phyloP scores from a whole-genome alignment of 2,888 invertebrate species.

The Sylvicola cinctus region DNA sequence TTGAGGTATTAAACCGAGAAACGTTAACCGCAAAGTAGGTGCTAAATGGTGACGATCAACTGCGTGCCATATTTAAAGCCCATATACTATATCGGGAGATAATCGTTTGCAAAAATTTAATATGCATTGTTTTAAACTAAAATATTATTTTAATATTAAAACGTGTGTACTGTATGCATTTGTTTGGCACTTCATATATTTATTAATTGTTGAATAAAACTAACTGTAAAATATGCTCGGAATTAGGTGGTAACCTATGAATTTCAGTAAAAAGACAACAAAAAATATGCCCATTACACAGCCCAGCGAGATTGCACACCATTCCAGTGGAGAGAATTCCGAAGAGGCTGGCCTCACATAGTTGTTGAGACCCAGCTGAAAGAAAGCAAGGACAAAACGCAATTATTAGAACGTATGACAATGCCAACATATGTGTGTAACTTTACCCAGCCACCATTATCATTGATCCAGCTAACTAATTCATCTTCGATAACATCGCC shows the following conservation, averaged over 20 bases:
- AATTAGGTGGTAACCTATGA: slow-evolving; percentile 12
- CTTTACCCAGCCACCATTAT: slow-evolving; percentile 74
- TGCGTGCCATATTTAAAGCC: no score
- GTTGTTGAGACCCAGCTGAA: slow-evolving; percentile 19
- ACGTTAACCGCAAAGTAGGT: no score
- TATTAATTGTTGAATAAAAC: no score
- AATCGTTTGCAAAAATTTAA: no score
- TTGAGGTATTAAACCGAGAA: no score
- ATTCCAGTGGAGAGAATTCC: slow-evolving; percentile 19
- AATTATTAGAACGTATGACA: neutral
- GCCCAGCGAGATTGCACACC: slow-evolving; percentile 20
- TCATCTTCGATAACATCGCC: slow-evolving; percentile 49
- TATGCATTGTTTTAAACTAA: no score
- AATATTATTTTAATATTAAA: no score
- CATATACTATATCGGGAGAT: no score
- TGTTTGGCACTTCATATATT: no score
- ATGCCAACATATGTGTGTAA: neutral
- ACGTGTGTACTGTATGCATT: no score
- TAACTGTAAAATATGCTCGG: slow-evolving; percentile 5
- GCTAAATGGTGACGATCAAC: no score
- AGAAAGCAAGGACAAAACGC: neutral
- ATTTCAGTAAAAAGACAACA: slow-evolving; percentile 17
- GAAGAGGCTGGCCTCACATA: slow-evolving; percentile 19
- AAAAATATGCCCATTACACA: slow-evolving; percentile 19
- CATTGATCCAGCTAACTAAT: slow-evolving; percentile 55